Conservation (phyloP, 1,140 invertebrate species). For the Neotoxoptera formosana region DNA sequence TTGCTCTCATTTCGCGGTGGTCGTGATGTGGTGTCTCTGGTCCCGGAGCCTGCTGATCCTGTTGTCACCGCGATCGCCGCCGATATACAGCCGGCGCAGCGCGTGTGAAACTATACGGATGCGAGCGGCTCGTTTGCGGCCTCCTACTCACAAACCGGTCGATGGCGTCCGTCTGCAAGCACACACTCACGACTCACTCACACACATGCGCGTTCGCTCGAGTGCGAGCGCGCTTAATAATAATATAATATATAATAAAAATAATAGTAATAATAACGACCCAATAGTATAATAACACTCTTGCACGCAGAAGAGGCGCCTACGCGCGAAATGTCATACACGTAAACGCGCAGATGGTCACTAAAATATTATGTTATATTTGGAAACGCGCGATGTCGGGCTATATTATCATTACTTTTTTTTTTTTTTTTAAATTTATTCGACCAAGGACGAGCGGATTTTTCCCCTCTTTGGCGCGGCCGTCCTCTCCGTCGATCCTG, state of each 20-base stretch:
- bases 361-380: background rate
- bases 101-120: background rate
- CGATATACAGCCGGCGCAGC: constrained; percentile 4
- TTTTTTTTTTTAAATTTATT: background rate
- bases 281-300: background rate
- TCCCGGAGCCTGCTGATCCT: background rate
- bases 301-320: background rate
- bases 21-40: background rate
- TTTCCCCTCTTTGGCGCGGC: background rate
- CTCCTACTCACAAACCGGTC: constrained; percentile 51
- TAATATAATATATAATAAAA: background rate
- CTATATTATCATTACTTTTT: background rate
- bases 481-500: background rate
- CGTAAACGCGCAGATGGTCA: constrained; percentile 36
- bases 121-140: constrained; percentile 4
- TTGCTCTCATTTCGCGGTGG: constrained; percentile 32
- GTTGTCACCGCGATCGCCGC: constrained; percentile 13
- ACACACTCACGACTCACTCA: too few species aligned
- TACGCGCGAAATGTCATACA: constrained; percentile 22
- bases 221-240: background rate
- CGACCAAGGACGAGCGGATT: background rate
- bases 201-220: background rate
- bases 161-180: background rate
- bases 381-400: background rate
- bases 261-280: background rate